Evolutionary conservation across 2,113 vertebrate genomes (phyloP).

Genomic region (Nothoprocta perdicaria): DNA sequence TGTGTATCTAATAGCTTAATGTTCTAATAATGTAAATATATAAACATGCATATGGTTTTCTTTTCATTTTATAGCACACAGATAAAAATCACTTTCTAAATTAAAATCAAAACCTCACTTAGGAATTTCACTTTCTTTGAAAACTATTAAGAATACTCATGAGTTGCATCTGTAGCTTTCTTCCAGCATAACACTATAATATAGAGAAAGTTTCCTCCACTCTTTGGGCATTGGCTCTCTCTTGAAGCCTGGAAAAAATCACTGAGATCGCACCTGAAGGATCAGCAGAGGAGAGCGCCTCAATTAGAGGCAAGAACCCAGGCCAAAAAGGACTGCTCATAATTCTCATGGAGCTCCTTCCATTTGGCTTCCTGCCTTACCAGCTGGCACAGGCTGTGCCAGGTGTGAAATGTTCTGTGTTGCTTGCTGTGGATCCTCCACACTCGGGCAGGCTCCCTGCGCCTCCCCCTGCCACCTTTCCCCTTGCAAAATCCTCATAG

Average conservation of each 20-base stretch:
- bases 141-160: constrained; percentile 72
- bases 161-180: constrained; percentile 46
- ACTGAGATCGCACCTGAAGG: constrained; percentile 78
- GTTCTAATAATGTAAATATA: not conserved
- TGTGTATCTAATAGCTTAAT: not conserved
- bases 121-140: constrained; percentile 57
- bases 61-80: constrained; percentile 2
- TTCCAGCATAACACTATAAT: constrained; percentile 67
- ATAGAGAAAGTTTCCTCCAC: constrained; percentile 59
- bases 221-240: constrained; percentile 66
- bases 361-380: constrained; percentile 86
- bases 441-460: constrained; percentile 46
- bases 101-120: constrained; percentile 49
- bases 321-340: constrained; percentile 67
- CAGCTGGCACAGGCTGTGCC: constrained; percentile 79
- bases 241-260: constrained; percentile 75
- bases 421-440: constrained; percentile 72
- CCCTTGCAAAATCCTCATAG: constrained; percentile 1
- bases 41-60: not conserved
- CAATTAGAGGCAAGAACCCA: constrained; percentile 72
- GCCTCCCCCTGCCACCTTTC: constrained; percentile 1
- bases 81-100: constrained; percentile 43
- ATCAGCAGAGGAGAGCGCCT: constrained; percentile 79
- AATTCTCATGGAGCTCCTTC: constrained; percentile 85
- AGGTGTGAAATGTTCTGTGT: constrained; percentile 80